phyloP scores from a whole-genome alignment of 2,888 invertebrate genomes.

The Oscheius sp. region DNA sequence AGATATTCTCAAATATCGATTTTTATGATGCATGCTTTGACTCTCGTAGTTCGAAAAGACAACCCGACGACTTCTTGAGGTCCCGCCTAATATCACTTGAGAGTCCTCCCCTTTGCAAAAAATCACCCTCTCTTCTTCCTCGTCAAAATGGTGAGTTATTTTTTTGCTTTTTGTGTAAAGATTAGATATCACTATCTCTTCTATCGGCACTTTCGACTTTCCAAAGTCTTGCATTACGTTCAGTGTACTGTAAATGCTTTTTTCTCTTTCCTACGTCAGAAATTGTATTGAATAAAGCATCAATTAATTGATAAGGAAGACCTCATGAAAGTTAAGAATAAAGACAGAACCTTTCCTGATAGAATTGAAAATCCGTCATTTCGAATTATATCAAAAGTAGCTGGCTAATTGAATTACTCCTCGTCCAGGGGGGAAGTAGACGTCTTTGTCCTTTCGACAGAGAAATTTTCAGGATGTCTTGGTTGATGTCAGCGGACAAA shows the following conservation, averaged over 20 bases:
- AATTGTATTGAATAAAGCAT: background rate
- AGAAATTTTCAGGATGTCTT: conserved; percentile 42
- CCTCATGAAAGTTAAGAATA: background rate
- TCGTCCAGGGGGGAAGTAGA: too few relatives aligned
- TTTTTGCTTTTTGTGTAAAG: too few relatives aligned
- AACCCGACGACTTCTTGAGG: conserved; percentile 5
- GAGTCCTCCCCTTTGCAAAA: conserved; percentile 11
- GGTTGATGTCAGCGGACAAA: conserved; percentile 47
- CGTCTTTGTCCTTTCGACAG: too few relatives aligned
- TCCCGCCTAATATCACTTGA: conserved; percentile 14
- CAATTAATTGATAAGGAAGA: background rate
- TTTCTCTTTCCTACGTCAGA: too few relatives aligned
- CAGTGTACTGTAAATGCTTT: too few relatives aligned
- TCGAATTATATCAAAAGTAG: background rate
- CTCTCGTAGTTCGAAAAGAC: too few relatives aligned
- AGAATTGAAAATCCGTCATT: background rate
- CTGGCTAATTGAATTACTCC: background rate
- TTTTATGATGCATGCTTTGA: too few relatives aligned
- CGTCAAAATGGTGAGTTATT: conserved; percentile 19
- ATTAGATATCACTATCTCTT: too few relatives aligned
- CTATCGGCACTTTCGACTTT: too few relatives aligned
- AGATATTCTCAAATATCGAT: too few relatives aligned
- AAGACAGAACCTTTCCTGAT: background rate
- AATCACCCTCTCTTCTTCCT: conserved; percentile 6
- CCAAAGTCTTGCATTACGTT: too few relatives aligned